Percentiles rank a stretch among this genome's conserved stretches.
These are phyloP conservation scores for Misgurnus mizolepis DNA, from an alignment of 2,113 vertebrate species.

Conservation along the genomic window DNA sequence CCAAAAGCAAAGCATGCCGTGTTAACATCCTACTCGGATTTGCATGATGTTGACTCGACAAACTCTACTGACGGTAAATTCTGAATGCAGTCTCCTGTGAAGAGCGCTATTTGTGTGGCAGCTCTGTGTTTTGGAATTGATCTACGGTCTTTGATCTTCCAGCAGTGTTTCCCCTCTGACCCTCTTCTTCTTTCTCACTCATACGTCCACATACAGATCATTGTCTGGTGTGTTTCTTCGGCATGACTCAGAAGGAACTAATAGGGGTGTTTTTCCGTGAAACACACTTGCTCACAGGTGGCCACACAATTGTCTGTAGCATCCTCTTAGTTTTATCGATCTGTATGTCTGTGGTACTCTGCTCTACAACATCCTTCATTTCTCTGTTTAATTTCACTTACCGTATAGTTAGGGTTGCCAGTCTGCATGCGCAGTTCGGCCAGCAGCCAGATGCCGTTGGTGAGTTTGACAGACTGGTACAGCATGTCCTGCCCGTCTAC, in stretches of 20 bases:
- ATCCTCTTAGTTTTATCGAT: neutral
- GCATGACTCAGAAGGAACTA: slow-evolving; percentile 11
- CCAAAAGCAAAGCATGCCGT: too few species aligned
- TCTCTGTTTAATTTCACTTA: slow-evolving; percentile 61
- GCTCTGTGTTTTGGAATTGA: neutral
- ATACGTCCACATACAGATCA: neutral
- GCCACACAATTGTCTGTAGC: neutral
- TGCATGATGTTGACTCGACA: too few species aligned
- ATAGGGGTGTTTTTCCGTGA: neutral
- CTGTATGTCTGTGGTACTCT: neutral
- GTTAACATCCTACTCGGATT: too few species aligned
- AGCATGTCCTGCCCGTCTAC: slow-evolving; percentile 97
- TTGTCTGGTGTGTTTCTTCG: neutral
- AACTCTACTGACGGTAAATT: too few species aligned
- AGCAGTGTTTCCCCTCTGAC: neutral
- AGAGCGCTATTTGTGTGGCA: too few species aligned
- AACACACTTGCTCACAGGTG: neutral
- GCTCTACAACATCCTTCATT: neutral
- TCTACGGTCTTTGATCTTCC: neutral
- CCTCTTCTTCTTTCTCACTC: neutral
- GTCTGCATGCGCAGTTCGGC: slow-evolving; percentile 89
- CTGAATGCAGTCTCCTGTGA: too few species aligned
- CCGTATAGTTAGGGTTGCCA: slow-evolving; percentile 84
- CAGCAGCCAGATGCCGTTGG: slow-evolving; percentile 95
- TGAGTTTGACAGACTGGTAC: slow-evolving; percentile 95